Base-by-base conservation (phyloP, 2,797 vertebrate species). In the Smutsia gigantea region DNA sequence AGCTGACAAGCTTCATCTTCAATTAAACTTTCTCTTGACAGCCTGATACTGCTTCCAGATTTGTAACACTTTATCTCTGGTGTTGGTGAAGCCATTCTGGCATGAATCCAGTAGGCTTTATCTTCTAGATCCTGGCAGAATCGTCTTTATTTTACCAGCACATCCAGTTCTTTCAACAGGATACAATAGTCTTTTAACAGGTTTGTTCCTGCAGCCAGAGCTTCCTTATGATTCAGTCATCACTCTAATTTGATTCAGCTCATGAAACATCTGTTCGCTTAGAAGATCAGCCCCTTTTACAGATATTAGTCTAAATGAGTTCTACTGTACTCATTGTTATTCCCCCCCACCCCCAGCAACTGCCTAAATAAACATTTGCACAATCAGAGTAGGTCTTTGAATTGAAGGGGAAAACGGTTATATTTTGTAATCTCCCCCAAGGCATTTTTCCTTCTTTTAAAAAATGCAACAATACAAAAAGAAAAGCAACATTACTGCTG, bases 331-430 rank as follows among this genome's bases (percentile, higher is more conserved):
- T 85, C 57, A 34, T 57, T 51, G 29, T 87, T 31, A 2, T 29
- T 53, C 11, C 7, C 6, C 7, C 2, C 4, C 37, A 9, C 57
- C 14, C 53, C 39, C 31, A 79, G 42, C 55, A 88, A 75, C 29
- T 94, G 72, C 74, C 87, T 95, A 90, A 90, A 82, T 93, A 95
- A 92, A 90, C 78, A 88, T 96, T 94, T 95, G 55, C 19, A 95
- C 85, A 94, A 37, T 90, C 71, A 53, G 68, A 87, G 13, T 13
- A 83, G 93, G 37, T 57, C 46, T 90, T 94, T 93, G 27, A 71
- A 81, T 39, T 81, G 29, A 59, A 94, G 15, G 31, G 39, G 9
- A 53, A 97, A 75, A 71, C 57, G 2, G 82, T 90, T 95, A 29
- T 63, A 90, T 81, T 96, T 96, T 91, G 15, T 87, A n/a, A 85